These are phyloP conservation scores for Menura novaehollandiae DNA, from an alignment of 2,113 vertebrate genomes.

Conservation along the genomic window DNA sequence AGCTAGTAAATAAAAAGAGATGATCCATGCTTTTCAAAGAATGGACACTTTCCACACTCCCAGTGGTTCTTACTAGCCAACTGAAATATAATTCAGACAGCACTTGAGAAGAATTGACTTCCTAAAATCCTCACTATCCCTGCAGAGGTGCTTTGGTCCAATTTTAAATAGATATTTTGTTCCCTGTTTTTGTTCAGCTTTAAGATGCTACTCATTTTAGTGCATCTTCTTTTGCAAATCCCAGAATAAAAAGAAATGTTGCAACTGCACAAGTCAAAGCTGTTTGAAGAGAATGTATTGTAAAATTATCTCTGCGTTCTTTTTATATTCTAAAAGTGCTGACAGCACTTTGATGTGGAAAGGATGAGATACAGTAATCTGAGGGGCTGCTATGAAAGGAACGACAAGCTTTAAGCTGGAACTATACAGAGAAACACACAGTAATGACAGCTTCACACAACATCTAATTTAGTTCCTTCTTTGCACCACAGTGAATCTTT, in stretches of 20 bases:
- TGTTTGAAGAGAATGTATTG: slow-evolving; percentile 28
- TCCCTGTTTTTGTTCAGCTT: neutral
- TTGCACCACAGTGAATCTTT: neutral
- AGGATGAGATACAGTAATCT: slow-evolving; percentile 21
- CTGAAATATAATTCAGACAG: neutral
- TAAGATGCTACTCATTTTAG: neutral
- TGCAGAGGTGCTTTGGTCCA: neutral
- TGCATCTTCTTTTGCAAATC: neutral
- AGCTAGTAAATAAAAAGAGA: neutral
- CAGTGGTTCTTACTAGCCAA: neutral
- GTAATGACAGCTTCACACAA: slow-evolving; percentile 7
- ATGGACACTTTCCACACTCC: neutral
- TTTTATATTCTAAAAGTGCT: neutral
- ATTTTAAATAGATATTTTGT: neutral
- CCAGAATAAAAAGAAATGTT: neutral
- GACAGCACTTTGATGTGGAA: slow-evolving; percentile 35
- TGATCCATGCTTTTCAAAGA: neutral
- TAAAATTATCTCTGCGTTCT: slow-evolving; percentile 19
- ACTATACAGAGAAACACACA: neutral
- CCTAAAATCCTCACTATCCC: neutral
- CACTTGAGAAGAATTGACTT: neutral
- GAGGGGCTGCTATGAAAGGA: slow-evolving; percentile 30
- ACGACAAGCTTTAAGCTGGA: neutral
- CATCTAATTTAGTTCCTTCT: neutral
- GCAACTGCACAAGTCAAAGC: slow-evolving; percentile 1